Evolutionary conservation across 2,797 vertebrate genomes (phyloP).

Genomic region (Mareca strepera): DNA sequence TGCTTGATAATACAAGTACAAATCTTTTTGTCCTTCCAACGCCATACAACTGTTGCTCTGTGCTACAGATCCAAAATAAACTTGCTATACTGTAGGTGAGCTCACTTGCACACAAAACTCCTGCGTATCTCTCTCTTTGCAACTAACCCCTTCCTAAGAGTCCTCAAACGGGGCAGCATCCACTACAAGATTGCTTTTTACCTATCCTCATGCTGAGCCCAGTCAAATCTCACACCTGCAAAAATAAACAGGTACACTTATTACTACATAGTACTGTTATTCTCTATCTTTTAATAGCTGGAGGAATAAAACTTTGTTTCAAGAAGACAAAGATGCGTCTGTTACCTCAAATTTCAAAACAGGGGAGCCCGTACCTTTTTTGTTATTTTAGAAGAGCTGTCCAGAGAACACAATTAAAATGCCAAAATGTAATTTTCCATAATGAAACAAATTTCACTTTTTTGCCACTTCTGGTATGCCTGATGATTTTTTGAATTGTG

Average conservation of each 20-base stretch:
- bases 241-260: not conserved
- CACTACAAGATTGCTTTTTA: not conserved
- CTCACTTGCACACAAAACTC: not conserved
- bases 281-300: not conserved
- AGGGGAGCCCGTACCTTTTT: not conserved
- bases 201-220: not conserved
- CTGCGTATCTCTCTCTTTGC: not conserved
- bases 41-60: not conserved
- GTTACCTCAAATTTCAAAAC: not conserved
- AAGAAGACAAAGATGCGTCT: not conserved
- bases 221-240: not conserved
- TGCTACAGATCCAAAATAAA: not conserved
- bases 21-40: not conserved
- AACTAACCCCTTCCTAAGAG: not conserved
- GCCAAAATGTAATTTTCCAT: not conserved
- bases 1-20: not conserved
- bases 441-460: not conserved
- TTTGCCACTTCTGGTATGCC: not conserved
- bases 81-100: not conserved
- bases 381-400: not conserved
- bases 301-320: not conserved
- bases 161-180: not conserved
- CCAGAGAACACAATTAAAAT: not conserved
- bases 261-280: not conserved
- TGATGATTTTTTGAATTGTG: not conserved